Percentiles rank a stretch among this genome's conserved stretches.
Conservation (phyloP, 2,113 vertebrate species). For the Nansenia antarctica region DNA sequence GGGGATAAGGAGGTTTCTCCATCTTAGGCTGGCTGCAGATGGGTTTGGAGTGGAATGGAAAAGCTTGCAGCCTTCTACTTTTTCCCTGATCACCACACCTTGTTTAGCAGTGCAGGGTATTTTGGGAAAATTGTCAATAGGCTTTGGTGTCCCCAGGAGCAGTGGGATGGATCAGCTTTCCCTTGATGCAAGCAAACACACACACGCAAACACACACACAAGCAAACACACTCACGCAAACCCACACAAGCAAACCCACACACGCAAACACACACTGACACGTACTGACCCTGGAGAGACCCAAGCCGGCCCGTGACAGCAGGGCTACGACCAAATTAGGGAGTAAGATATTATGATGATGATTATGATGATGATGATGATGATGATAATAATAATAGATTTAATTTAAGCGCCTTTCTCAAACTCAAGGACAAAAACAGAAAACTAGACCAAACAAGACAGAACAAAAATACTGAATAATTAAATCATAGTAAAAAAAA, state of each 20-base stretch:
- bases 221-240: background rate
- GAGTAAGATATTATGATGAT: background rate
- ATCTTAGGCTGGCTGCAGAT: background rate
- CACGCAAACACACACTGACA: background rate
- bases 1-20: background rate
- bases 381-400: background rate
- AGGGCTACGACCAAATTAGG: background rate
- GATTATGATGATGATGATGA: background rate
- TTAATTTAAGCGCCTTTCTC: too few species aligned
- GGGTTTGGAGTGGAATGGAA: background rate
- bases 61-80: background rate
- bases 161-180: conserved; percentile 17
- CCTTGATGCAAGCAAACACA: conserved; percentile 2
- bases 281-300: background rate
- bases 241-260: background rate
- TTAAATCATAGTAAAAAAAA: too few species aligned
- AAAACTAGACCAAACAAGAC: too few species aligned
- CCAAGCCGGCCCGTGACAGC: background rate
- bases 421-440: too few species aligned
- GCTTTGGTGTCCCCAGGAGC: conserved; percentile 14
- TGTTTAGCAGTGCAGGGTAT: conserved; percentile 1
- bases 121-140: conserved; percentile 8
- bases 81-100: background rate
- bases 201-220: background rate
- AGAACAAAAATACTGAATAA: too few species aligned